phyloP scores from a whole-genome alignment of 2,888 invertebrate species.

The Drosophila imparisetae region DNA sequence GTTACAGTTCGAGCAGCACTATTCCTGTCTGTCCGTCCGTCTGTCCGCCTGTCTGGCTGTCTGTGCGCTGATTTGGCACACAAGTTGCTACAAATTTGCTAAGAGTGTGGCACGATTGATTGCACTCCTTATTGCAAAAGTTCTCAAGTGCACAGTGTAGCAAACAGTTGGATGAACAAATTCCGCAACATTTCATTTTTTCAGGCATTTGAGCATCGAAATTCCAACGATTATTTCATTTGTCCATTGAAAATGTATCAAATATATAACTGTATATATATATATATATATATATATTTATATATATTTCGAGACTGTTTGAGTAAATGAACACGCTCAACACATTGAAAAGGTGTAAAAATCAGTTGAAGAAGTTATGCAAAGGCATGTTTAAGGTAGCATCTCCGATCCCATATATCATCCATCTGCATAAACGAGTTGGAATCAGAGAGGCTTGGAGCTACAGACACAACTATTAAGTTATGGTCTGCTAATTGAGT shows the following conservation, averaged over 20 bases:
- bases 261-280: background rate
- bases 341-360: too few relatives aligned
- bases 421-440: background rate
- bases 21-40: background rate
- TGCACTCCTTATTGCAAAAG: conserved; percentile 44
- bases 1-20: conserved; percentile 16
- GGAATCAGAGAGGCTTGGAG: background rate
- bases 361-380: too few relatives aligned
- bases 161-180: background rate
- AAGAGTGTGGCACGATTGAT: conserved; percentile 29
- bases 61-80: conserved; percentile 25
- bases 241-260: background rate
- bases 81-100: conserved; percentile 22
- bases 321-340: too few relatives aligned
- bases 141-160: conserved; percentile 15
- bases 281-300: too few relatives aligned
- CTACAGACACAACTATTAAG: background rate
- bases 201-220: background rate
- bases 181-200: background rate
- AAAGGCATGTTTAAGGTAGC: too few relatives aligned
- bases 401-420: too few relatives aligned
- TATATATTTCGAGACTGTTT: too few relatives aligned
- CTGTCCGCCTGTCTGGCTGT: background rate
- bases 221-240: background rate
- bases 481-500: background rate